phyloP scores from a whole-genome alignment of 2,113 vertebrate species.

The Petroica traversi region DNA sequence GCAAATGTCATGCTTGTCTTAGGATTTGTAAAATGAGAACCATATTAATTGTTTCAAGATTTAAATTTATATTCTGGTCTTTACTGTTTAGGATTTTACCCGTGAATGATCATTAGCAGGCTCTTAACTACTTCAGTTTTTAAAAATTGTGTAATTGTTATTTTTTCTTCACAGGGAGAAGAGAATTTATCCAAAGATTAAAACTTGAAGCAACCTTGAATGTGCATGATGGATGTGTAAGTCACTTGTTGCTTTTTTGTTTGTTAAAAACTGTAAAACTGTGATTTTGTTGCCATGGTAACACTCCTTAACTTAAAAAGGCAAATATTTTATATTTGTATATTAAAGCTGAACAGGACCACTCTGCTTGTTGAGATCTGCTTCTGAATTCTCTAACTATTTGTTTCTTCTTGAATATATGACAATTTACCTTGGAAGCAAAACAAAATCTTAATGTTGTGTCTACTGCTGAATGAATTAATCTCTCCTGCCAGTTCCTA shows the following conservation, averaged over 20 bases:
- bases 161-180: conserved; percentile 85
- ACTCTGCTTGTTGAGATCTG: not conserved
- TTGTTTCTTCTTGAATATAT: not conserved
- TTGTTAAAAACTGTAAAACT: not conserved
- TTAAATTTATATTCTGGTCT: not conserved
- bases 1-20: not conserved
- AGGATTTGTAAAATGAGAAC: not conserved
- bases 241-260: conserved; percentile 61
- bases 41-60: not conserved
- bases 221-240: conserved; percentile 98
- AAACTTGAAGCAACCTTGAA: conserved; percentile 96
- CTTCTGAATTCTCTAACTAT: not conserved
- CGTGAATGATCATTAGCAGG: not conserved
- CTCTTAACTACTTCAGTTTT: not conserved
- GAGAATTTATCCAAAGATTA: conserved; percentile 97
- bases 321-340: not conserved
- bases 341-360: not conserved
- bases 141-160: not conserved
- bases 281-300: not conserved
- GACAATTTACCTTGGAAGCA: not conserved
- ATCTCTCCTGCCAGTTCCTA: not conserved
- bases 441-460: not conserved
- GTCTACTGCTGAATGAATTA: not conserved
- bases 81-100: not conserved
- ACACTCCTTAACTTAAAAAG: not conserved